Conservation (phyloP, 2,113 vertebrate species). For the Nothobranchius furzeri region DNA sequence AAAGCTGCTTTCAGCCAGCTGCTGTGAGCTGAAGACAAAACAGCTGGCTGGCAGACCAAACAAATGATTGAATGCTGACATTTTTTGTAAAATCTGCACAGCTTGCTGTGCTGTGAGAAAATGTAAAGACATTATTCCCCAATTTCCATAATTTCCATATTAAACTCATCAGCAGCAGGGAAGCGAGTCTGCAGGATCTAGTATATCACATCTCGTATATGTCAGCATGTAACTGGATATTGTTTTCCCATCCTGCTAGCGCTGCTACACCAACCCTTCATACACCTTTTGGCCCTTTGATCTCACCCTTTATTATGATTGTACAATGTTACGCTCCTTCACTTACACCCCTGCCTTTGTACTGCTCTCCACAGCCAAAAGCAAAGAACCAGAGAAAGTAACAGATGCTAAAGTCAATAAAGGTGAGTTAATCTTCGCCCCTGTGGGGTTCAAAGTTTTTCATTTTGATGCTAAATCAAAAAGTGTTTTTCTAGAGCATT, state of each 20-base stretch:
- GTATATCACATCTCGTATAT: slow-evolving; percentile 6
- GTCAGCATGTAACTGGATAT: slow-evolving; percentile 21
- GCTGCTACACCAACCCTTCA: neutral
- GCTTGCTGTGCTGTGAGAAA: neutral
- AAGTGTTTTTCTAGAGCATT: neutral
- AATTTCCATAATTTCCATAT: slow-evolving; percentile 2
- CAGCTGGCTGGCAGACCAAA: slow-evolving; percentile 15
- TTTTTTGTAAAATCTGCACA: slow-evolving; percentile 17
- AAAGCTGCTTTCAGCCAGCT: neutral
- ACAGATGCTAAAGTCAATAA: slow-evolving; percentile 84
- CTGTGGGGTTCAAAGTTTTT: slow-evolving; percentile 1
- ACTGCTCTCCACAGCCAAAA: slow-evolving; percentile 85
- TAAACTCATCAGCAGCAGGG: neutral
- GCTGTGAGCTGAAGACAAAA: slow-evolving; percentile 2
- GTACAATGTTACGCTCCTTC: slow-evolving; percentile 11
- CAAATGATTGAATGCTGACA: neutral
- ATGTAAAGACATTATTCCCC: neutral
- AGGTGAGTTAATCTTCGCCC: slow-evolving; percentile 79
- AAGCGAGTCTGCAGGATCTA: neutral
- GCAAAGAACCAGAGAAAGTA: slow-evolving; percentile 90
- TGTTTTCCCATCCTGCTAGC: slow-evolving; percentile 3
- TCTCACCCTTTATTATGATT: slow-evolving; percentile 24
- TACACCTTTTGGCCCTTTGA: neutral
- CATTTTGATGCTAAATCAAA: neutral
- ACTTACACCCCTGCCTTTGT: slow-evolving; percentile 30